A percentile compares a stretch with the other conserved stretches of the same genome.
Conservation (phyloP, 2,888 invertebrate genomes). For the Capitulum mitella region DNA sequence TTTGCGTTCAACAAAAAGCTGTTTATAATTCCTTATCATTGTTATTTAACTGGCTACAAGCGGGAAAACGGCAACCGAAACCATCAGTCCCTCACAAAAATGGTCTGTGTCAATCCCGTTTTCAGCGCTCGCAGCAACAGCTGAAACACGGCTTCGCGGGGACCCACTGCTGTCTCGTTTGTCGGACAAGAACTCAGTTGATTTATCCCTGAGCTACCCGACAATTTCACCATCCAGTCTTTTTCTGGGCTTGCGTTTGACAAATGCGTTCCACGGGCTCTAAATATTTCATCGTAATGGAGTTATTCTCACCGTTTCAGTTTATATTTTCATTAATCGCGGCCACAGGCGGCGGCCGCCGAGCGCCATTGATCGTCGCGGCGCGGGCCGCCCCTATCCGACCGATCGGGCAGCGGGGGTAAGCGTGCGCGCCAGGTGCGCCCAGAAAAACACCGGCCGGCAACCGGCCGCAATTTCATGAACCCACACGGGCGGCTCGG, state of each 20-base stretch:
- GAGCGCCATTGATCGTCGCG: conserved; percentile 27
- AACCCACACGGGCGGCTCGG: background rate
- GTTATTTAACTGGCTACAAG: too few species aligned
- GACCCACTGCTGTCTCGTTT: background rate
- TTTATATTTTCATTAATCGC: conserved; percentile 20
- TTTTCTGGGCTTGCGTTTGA: conserved; percentile 15
- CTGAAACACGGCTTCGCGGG: background rate
- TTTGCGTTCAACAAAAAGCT: too few species aligned
- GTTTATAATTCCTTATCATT: too few species aligned
- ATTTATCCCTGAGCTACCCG: conserved; percentile 29
- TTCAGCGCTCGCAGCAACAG: background rate
- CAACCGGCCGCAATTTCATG: background rate
- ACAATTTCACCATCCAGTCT: background rate
- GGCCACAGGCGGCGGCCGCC: conserved; percentile 26
- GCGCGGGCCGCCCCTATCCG: background rate
- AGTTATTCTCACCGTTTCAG: conserved; percentile 14
- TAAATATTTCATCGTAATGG: conserved; percentile 19
- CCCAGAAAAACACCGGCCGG: background rate
- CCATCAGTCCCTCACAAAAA: too few species aligned
- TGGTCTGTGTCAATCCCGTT: too few species aligned
- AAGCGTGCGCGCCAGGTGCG: background rate
- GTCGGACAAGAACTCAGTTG: conserved; percentile 26
- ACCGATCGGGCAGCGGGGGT: background rate
- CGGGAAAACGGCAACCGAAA: too few species aligned
- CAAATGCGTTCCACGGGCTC: conserved; percentile 2